A percentile compares a stretch with the other conserved stretches of the same genome.
Evolutionary conservation across 2,113 vertebrate genomes (phyloP).

Genomic region (Thamnaconus septentrionalis): DNA sequence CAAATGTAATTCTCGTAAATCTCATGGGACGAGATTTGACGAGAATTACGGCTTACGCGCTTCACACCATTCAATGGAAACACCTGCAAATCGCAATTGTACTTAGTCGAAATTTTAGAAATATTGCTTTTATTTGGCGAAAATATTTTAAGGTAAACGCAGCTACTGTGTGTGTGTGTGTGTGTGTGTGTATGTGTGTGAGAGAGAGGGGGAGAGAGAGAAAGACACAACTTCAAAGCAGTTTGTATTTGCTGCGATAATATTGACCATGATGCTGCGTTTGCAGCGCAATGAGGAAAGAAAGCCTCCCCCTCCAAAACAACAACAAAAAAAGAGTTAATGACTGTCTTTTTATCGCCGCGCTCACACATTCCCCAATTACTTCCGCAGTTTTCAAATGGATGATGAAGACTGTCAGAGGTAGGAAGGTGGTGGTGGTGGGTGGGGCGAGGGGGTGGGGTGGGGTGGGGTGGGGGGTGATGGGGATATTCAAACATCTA

Average conservation of each 20-base stretch:
- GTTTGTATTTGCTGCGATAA: conserved; percentile 52
- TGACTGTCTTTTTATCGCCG: conserved; percentile 66
- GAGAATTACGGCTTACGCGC: too few relatives aligned
- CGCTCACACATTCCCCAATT: conserved; percentile 66
- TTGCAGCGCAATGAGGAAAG: conserved; percentile 51
- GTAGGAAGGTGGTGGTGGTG: neutral
- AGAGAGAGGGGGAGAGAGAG: conserved; percentile 53
- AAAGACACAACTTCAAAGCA: conserved; percentile 29
- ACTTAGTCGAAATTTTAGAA: too few relatives aligned
- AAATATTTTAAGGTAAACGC: too few relatives aligned
- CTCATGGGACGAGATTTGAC: too few relatives aligned
- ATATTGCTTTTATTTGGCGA: too few relatives aligned
- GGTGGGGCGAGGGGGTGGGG: too few relatives aligned
- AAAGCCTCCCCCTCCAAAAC: conserved; percentile 44
- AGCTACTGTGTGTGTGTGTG: too few relatives aligned
- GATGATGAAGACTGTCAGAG: conserved; percentile 67
- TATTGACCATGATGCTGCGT: conserved; percentile 58
- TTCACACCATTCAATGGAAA: too few relatives aligned
- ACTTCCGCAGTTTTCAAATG: conserved; percentile 56
- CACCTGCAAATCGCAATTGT: too few relatives aligned
- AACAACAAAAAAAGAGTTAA: conserved; percentile 52
- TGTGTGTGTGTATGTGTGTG: conserved; percentile 6
- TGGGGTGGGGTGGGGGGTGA: too few relatives aligned
- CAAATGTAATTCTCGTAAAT: too few relatives aligned
- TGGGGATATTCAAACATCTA: conserved; percentile 64